These are phyloP conservation scores for Schizopygopsis malacanthus DNA, from an alignment of 2,797 vertebrate genomes.

Conservation along the genomic window DNA sequence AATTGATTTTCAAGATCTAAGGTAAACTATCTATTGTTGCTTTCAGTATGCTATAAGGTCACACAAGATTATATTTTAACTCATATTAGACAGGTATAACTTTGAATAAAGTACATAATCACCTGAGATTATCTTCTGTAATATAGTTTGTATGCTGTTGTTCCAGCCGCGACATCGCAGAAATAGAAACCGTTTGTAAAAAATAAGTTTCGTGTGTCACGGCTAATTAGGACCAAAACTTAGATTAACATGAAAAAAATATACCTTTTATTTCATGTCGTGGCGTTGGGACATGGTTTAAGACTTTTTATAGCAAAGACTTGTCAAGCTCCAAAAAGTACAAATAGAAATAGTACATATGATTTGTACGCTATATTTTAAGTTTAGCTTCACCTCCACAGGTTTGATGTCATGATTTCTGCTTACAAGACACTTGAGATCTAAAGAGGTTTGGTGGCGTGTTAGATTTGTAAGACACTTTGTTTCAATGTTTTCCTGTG, in stretches of 20 bases:
- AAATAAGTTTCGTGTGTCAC: no score
- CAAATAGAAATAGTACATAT: neutral
- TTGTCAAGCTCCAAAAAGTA: neutral
- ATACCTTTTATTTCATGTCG: neutral
- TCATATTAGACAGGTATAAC: no score
- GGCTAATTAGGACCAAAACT: no score
- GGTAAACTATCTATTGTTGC: no score
- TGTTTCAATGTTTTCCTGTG: neutral
- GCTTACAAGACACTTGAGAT: neutral
- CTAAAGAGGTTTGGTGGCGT: neutral
- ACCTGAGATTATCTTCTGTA: no score
- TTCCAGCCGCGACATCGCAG: no score
- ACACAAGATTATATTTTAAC: no score
- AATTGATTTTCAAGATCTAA: no score
- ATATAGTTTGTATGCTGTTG: no score
- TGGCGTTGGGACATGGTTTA: neutral
- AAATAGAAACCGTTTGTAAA: no score
- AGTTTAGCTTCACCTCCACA: neutral
- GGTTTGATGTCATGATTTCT: neutral
- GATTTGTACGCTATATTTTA: neutral
- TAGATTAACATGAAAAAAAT: neutral
- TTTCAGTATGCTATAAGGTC: no score
- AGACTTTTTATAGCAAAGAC: neutral
- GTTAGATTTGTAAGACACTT: conserved; percentile 1
- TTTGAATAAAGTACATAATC: no score